Conservation (phyloP, 2,797 vertebrate genomes). For the Aythya fuligula region DNA sequence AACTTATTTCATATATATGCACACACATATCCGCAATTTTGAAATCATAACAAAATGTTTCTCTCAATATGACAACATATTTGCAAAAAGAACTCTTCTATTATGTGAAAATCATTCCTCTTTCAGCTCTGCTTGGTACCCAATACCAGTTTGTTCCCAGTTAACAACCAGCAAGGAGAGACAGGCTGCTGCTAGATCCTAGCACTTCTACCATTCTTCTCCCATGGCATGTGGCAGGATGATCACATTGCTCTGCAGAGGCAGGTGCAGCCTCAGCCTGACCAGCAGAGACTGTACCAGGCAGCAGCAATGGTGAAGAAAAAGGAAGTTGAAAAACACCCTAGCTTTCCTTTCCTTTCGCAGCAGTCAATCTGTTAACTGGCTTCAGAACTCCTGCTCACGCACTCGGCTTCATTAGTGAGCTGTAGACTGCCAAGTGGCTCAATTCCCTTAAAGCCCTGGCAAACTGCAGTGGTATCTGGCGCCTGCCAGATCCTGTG, state of each 20-base stretch:
- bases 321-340: neutral
- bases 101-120: neutral
- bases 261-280: neutral
- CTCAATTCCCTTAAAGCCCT: slow-evolving; percentile 7
- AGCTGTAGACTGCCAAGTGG: slow-evolving; percentile 14
- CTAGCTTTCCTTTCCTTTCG: neutral
- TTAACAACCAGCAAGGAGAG: neutral
- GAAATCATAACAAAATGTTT: neutral
- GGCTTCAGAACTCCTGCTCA: neutral
- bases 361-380: neutral
- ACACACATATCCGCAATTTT: neutral
- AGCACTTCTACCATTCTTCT: neutral
- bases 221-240: neutral
- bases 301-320: neutral
- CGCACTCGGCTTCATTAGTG: neutral
- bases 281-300: neutral
- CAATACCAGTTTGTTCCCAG: neutral
- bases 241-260: neutral
- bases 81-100: neutral
- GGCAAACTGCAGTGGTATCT: neutral
- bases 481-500: neutral
- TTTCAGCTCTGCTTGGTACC: neutral
- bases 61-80: neutral
- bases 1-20: neutral
- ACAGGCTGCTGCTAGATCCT: neutral